These are phyloP conservation scores for Periophthalmus modestus DNA, from an alignment of 2,113 vertebrate species.

Conservation along the genomic window DNA sequence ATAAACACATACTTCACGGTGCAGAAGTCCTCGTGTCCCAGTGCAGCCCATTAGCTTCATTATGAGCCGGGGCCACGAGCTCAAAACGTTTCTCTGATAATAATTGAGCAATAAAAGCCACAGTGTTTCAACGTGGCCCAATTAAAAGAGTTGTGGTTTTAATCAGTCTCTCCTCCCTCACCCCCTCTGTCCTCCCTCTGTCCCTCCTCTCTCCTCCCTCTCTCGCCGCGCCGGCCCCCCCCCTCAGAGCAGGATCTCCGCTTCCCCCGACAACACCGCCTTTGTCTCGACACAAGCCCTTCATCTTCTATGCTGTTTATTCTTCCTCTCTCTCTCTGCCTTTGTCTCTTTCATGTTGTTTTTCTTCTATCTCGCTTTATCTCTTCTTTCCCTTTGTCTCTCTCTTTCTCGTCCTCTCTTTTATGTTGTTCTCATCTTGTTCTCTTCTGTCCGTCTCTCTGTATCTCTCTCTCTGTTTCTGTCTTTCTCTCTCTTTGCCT, in stretches of 20 bases:
- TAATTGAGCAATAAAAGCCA: constrained; percentile 45
- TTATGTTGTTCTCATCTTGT: too few species aligned
- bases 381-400: too few species aligned
- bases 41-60: constrained; percentile 40
- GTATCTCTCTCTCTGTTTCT: too few species aligned
- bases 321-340: constrained; percentile 12
- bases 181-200: constrained; percentile 30
- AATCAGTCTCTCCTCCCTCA: constrained; percentile 54
- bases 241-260: constrained; percentile 46
- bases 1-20: too few species aligned
- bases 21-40: constrained; percentile 18
- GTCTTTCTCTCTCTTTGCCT: too few species aligned
- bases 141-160: constrained; percentile 65
- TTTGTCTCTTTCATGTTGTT: too few species aligned
- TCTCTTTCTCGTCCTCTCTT: too few species aligned
- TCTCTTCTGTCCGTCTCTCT: too few species aligned
- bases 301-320: constrained; percentile 20
- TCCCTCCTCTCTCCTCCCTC: constrained; percentile 23
- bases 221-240: constrained; percentile 4
- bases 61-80: constrained; percentile 19
- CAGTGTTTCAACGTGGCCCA: constrained; percentile 28
- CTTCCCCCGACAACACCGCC: constrained; percentile 61
- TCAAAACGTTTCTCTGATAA: constrained; percentile 32
- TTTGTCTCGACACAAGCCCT: constrained; percentile 52
- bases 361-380: too few species aligned